Percentiles rank a stretch among this genome's conserved stretches.
Evolutionary conservation across 2,113 vertebrate species (phyloP).

Genomic region (Prochilodus magdalenae): DNA sequence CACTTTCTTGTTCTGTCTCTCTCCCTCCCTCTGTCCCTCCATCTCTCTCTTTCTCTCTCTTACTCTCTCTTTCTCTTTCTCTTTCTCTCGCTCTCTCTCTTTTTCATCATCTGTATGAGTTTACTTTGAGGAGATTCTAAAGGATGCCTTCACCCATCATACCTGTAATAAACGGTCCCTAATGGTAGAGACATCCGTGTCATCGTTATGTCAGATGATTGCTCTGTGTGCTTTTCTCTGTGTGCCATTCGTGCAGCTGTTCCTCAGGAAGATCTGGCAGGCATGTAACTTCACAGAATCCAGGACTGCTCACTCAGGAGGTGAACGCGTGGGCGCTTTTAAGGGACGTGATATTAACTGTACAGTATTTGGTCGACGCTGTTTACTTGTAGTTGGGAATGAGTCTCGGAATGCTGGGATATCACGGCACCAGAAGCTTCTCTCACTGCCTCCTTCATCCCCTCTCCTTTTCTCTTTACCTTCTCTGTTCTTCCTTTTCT

Average conservation of each 20-base stretch:
- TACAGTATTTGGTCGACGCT: neutral
- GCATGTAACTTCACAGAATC: neutral
- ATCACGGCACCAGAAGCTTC: neutral
- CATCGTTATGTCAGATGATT: neutral
- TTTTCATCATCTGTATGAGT: neutral
- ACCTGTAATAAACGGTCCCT: neutral
- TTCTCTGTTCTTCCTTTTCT: neutral
- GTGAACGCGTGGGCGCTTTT: too few species aligned
- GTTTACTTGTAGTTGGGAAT: neutral
- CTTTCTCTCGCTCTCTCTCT: too few species aligned
- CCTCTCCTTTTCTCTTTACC: neutral
- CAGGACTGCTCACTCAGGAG: too few species aligned
- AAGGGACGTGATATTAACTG: too few species aligned
- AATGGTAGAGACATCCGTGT: neutral
- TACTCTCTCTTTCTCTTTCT: too few species aligned
- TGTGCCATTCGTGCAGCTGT: neutral
- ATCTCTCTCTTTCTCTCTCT: too few species aligned
- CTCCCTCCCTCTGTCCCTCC: neutral
- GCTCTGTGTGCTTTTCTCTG: neutral
- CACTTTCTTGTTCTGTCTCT: too few species aligned
- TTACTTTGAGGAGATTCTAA: neutral
- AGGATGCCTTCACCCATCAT: neutral
- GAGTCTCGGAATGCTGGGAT: neutral
- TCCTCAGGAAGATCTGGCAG: neutral
- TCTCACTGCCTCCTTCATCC: neutral